phyloP scores from a whole-genome alignment of 2,888 invertebrate species.

The Ophion slaviceki region DNA sequence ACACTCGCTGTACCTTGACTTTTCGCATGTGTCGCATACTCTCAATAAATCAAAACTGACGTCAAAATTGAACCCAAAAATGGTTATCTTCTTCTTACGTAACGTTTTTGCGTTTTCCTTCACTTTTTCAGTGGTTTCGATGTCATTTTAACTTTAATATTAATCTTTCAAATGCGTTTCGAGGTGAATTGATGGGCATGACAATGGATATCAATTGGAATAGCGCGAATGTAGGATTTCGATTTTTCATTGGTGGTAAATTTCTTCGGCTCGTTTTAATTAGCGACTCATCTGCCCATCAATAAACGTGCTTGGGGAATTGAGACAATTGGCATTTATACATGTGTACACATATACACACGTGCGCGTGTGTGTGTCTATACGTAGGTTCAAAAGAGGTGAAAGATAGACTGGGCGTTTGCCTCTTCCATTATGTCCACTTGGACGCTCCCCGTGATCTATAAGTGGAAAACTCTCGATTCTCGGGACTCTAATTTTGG shows the following conservation, averaged over 20 bases:
- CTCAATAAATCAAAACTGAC: neutral
- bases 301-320: too few relatives aligned
- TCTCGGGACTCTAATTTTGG: constrained; percentile 66
- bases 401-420: constrained; percentile 50
- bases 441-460: constrained; percentile 58
- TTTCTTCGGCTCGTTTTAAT: too few relatives aligned
- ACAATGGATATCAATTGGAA: too few relatives aligned
- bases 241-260: too few relatives aligned
- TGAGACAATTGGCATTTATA: neutral
- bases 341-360: neutral
- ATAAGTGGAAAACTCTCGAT: constrained; percentile 61
- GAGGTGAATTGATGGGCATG: too few relatives aligned
- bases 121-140: too few relatives aligned
- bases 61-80: neutral
- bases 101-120: too few relatives aligned
- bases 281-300: too few relatives aligned
- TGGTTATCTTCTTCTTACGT: too few relatives aligned
- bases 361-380: neutral
- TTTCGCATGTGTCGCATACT: constrained; percentile 5
- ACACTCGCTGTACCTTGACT: constrained; percentile 1
- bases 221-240: too few relatives aligned
- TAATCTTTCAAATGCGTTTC: too few relatives aligned
- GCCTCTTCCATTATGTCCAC: constrained; percentile 63
- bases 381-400: constrained; percentile 36
- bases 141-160: too few relatives aligned